phyloP scores from a whole-genome alignment of 2,113 vertebrate genomes.

The Piprites chloris region DNA sequence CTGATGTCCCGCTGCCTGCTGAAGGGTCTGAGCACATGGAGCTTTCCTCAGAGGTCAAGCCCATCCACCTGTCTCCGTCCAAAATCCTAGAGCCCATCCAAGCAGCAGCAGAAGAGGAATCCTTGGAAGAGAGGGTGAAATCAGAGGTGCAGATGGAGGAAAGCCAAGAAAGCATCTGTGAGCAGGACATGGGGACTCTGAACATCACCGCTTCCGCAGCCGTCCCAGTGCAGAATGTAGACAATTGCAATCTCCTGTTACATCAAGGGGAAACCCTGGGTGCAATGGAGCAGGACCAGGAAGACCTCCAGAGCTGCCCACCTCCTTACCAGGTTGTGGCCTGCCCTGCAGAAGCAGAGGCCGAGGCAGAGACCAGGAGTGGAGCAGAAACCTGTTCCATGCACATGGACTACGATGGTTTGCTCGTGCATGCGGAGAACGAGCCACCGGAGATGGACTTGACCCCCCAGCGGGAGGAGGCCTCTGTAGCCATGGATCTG shows the following conservation, averaged over 20 bases:
- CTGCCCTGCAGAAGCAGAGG: constrained; percentile 58
- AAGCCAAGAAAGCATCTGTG: constrained; percentile 52
- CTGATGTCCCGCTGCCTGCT: constrained; percentile 74
- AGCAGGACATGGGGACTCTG: constrained; percentile 54
- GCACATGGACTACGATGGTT: constrained; percentile 52
- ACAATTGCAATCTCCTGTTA: constrained; percentile 43
- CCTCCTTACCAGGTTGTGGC: constrained; percentile 67
- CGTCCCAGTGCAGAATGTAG: constrained; percentile 34
- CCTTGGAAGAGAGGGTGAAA: constrained; percentile 71
- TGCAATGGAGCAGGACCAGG: constrained; percentile 66
- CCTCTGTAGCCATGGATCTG: constrained; percentile 52
- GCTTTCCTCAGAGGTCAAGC: constrained; percentile 79
- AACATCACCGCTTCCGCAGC: constrained; percentile 29
- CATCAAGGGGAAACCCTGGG: constrained; percentile 59
- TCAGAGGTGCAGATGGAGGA: constrained; percentile 73
- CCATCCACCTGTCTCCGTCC: constrained; percentile 78
- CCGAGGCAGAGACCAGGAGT: neutral
- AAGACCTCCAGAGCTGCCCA: constrained; percentile 65
- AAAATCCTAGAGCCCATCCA: constrained; percentile 72
- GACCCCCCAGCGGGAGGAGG: constrained; percentile 68
- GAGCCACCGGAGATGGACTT: constrained; percentile 27
- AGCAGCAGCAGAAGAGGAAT: constrained; percentile 48
- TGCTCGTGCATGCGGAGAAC: neutral
- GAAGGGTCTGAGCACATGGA: constrained; percentile 76
- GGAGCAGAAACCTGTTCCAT: constrained; percentile 53